Conservation (phyloP, 2,888 invertebrate genomes). For the Trileptium ribeirensis region DNA sequence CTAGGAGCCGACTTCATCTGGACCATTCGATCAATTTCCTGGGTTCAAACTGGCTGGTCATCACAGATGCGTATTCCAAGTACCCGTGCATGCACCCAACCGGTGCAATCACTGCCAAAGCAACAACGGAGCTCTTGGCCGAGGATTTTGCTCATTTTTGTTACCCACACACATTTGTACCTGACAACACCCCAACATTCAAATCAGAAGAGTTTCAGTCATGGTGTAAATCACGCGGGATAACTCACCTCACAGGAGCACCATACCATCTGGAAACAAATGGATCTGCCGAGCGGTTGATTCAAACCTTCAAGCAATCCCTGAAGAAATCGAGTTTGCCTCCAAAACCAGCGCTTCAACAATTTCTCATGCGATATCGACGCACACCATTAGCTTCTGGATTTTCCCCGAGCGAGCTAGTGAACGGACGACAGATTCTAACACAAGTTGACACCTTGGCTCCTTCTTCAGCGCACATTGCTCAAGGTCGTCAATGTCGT, state of each 20-base stretch:
- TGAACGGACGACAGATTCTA: conserved; percentile 21
- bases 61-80: conserved; percentile 11
- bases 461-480: conserved; percentile 22
- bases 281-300: conserved; percentile 21
- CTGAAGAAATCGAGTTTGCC: conserved; percentile 25
- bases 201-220: neutral
- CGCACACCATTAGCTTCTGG: conserved; percentile 18
- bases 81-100: conserved; percentile 17
- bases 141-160: conserved; percentile 35
- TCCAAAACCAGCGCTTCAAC: conserved; percentile 24
- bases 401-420: conserved; percentile 26
- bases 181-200: conserved; percentile 39
- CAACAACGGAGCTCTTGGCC: conserved; percentile 32
- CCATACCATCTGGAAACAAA: conserved; percentile 37
- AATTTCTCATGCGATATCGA: conserved; percentile 27
- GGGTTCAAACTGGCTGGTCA: conserved; percentile 22
- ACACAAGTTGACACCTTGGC: neutral
- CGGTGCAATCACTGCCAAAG: conserved; percentile 10
- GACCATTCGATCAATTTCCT: conserved; percentile 40
- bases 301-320: conserved; percentile 36
- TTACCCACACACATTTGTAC: conserved; percentile 34
- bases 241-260: conserved; percentile 28
- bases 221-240: conserved; percentile 7
- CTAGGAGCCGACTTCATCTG: conserved; percentile 42
- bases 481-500: conserved; percentile 25